A percentile compares a stretch with the other conserved stretches of the same genome.
These are phyloP conservation scores for Amblyopsis hoosieri DNA, from an alignment of 2,797 vertebrate species.

Conservation along the genomic window DNA sequence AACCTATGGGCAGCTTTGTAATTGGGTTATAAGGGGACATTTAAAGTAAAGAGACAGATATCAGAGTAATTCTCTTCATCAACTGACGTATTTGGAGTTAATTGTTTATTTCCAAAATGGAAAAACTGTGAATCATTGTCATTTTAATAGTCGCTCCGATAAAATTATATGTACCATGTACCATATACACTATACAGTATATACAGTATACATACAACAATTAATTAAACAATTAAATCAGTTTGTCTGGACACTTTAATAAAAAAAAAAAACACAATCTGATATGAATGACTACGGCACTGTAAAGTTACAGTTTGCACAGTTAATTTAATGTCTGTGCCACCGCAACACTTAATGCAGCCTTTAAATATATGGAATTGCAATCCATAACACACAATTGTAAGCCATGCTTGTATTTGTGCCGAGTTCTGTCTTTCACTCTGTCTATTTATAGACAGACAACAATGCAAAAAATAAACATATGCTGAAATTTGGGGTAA, in stretches of 20 bases:
- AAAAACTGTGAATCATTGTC: background rate
- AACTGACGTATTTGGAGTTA: no score
- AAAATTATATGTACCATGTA: no score
- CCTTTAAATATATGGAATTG: constrained; percentile 26
- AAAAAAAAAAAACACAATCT: no score
- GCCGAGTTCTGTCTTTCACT: background rate
- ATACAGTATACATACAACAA: no score
- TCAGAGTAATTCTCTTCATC: no score
- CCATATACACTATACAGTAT: no score
- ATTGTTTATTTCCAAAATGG: no score
- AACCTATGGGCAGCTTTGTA: background rate
- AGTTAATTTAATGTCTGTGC: constrained; percentile 49
- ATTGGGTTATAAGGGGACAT: background rate
- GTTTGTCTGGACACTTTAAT: no score
- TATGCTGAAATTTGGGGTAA: constrained; percentile 7
- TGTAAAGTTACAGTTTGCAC: background rate
- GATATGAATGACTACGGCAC: no score
- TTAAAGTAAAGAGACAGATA: no score
- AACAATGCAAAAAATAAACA: constrained; percentile 22
- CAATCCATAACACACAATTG: constrained; percentile 22
- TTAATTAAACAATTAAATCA: no score
- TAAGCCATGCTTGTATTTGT: background rate
- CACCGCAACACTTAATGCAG: constrained; percentile 32
- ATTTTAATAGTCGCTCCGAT: constrained; percentile 1
- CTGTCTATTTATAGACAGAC: constrained; percentile 4